A percentile compares a stretch with the other conserved stretches of the same genome.
phyloP scores from a whole-genome alignment of 1,140 invertebrate species.

The Drosophila orena region DNA sequence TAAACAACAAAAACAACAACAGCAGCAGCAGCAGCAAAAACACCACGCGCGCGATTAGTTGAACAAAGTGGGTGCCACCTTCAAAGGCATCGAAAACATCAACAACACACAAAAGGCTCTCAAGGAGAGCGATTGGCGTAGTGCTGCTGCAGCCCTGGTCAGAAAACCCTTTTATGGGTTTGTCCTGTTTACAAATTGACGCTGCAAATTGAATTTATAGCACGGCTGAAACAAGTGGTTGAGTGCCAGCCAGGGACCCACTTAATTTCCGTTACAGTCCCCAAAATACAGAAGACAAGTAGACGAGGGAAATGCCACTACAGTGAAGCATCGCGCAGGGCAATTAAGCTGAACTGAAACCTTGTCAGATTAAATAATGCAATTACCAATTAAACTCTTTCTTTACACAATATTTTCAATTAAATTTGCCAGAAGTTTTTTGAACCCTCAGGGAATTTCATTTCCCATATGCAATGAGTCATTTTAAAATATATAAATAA shows the following conservation, averaged over 20 bases:
- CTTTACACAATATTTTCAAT: too few species aligned
- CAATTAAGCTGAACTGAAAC: background rate
- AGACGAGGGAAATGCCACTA: conserved; percentile 18
- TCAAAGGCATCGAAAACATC: conserved; percentile 19
- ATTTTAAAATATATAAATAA: too few species aligned
- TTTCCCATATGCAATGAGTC: too few species aligned
- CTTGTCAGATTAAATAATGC: too few species aligned
- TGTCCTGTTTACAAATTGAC: conserved; percentile 75
- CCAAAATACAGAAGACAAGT: conserved; percentile 37
- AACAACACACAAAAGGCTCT: conserved; percentile 25
- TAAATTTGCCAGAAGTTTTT: too few species aligned
- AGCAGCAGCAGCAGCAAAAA: background rate
- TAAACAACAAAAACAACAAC: background rate
- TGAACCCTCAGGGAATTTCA: too few species aligned
- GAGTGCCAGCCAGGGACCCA: conserved; percentile 64
- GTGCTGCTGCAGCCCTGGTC: conserved; percentile 57
- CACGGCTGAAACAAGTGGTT: conserved; percentile 69
- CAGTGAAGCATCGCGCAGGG: conserved; percentile 4
- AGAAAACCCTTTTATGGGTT: conserved; percentile 69
- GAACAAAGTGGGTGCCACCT: background rate
- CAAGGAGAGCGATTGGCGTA: conserved; percentile 23
- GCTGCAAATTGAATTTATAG: conserved; percentile 73
- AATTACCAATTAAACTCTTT: background rate
- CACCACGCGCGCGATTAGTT: conserved; percentile 23
- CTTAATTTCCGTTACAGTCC: conserved; percentile 68